Conservation (phyloP, 1,140 invertebrate species). For the Matsumurasca onukii region DNA sequence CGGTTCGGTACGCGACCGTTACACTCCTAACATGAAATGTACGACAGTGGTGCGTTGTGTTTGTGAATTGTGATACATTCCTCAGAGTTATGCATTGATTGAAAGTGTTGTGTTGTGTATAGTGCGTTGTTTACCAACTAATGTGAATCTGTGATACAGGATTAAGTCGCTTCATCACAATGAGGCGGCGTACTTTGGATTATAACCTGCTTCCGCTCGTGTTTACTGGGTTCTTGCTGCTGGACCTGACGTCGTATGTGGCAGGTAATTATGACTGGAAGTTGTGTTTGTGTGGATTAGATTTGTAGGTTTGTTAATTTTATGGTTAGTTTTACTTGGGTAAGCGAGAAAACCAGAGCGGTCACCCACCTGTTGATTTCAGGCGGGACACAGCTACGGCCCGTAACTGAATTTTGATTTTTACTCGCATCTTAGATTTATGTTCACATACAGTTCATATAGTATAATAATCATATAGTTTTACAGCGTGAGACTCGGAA, state of each 20-base stretch:
- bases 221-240: conserved; percentile 25
- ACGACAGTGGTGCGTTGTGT: conserved; percentile 17
- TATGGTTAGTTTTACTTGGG: no score
- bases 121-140: conserved; percentile 28
- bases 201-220: conserved; percentile 33
- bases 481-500: no score
- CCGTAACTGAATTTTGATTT: no score
- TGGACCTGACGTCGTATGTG: conserved; percentile 28
- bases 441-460: no score
- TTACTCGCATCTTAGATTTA: no score
- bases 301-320: not conserved
- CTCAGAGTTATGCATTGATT: conserved; percentile 17
- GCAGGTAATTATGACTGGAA: conserved; percentile 29
- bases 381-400: no score
- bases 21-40: not conserved
- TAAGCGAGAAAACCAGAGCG: no score
- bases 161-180: conserved; percentile 34
- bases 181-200: conserved; percentile 38
- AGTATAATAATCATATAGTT: no score
- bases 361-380: no score
- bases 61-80: conserved; percentile 9
- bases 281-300: not conserved
- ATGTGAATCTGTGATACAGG: conserved; percentile 34
- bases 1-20: conserved; percentile 33
- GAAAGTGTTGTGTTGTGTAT: conserved; percentile 20